phyloP scores from a whole-genome alignment of 2,797 vertebrate species.

The Rhinoraja longicauda region DNA sequence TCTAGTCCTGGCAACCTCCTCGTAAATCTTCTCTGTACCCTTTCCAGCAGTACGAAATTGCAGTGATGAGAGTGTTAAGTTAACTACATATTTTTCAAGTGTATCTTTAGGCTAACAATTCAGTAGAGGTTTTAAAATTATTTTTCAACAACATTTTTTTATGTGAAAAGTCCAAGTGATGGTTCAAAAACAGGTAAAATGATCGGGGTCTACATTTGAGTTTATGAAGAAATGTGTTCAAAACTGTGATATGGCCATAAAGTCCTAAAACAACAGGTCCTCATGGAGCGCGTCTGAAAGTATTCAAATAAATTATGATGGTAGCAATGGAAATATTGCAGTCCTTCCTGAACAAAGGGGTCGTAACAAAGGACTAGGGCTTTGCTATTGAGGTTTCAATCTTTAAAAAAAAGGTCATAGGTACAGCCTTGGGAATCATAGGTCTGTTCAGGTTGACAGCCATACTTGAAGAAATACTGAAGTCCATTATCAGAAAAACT shows the following conservation, averaged over 20 bases:
- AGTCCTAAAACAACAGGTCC: not conserved
- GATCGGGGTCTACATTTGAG: not conserved
- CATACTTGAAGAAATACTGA: not conserved
- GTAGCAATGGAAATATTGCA: not conserved
- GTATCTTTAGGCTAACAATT: not conserved
- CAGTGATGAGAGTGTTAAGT: not conserved
- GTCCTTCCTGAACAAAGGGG: not conserved
- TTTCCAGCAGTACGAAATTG: too few relatives aligned
- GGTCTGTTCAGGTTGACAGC: slow-evolving; percentile 17
- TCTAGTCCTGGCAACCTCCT: too few relatives aligned
- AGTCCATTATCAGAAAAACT: slow-evolving; percentile 7
- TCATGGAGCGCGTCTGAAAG: not conserved
- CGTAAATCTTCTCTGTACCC: too few relatives aligned
- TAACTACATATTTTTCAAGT: not conserved
- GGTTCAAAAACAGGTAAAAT: not conserved
- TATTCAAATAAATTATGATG: not conserved
- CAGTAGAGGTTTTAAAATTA: not conserved
- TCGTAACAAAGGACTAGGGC: not conserved
- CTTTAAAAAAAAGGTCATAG: slow-evolving; percentile 17
- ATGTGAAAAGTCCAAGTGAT: not conserved
- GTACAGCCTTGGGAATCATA: slow-evolving; percentile 12
- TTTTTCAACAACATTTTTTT: not conserved
- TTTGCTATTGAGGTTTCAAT: not conserved
- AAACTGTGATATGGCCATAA: not conserved
- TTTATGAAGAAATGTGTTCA: not conserved